Evolutionary conservation across 2,113 vertebrate species (phyloP).

Genomic region (Onychostruthus taczanowskii): DNA sequence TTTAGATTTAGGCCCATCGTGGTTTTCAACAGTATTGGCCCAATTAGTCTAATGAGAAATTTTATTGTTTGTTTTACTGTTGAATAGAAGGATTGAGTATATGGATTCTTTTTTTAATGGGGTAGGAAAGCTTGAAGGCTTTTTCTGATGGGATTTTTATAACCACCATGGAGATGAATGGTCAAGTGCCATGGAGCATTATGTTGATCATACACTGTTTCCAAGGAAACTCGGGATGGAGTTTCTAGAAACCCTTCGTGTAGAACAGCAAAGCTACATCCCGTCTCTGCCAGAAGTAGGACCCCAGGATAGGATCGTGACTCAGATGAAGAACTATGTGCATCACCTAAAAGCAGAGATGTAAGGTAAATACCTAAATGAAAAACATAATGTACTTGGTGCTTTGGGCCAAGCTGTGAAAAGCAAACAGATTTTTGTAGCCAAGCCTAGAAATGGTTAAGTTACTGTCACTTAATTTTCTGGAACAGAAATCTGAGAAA

Average conservation of each 20-base stretch:
- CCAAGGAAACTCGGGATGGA: slow-evolving; percentile 48
- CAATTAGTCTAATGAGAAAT: slow-evolving; percentile 52
- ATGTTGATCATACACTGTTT: slow-evolving; percentile 13
- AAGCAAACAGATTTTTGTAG: background rate
- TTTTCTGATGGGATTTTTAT: slow-evolving; percentile 59
- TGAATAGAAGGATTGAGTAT: slow-evolving; percentile 23
- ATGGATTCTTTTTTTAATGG: slow-evolving; percentile 12
- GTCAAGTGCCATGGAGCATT: slow-evolving; percentile 53
- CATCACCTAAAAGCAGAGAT: background rate
- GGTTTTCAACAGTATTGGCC: background rate
- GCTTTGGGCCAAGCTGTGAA: background rate
- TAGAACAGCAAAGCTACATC: background rate
- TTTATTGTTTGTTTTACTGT: slow-evolving; percentile 45
- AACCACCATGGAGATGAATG: slow-evolving; percentile 48
- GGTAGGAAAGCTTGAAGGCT: slow-evolving; percentile 36
- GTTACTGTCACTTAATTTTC: background rate
- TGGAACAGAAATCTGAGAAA: background rate
- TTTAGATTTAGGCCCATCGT: background rate
- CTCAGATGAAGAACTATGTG: background rate
- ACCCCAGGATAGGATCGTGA: background rate
- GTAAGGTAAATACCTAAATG: background rate
- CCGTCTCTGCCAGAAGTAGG: background rate
- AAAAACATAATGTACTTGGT: background rate
- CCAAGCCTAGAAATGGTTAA: background rate
- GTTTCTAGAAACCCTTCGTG: slow-evolving; percentile 9